Conservation (phyloP, 2,797 vertebrate genomes). For the Lepus townsendii region DNA sequence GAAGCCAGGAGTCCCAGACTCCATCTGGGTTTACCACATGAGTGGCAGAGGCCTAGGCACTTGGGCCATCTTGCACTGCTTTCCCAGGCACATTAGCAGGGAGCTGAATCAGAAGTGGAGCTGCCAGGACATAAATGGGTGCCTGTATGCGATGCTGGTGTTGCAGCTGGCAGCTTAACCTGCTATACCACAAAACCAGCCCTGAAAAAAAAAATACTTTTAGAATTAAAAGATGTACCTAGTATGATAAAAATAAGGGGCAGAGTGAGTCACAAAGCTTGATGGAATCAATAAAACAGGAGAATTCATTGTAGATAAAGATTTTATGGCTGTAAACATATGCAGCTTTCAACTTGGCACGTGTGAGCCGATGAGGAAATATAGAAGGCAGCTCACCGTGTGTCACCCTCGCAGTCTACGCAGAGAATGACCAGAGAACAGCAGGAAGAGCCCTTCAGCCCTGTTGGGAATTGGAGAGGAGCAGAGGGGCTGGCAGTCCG, state of each 20-base stretch:
- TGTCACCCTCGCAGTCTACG: background rate
- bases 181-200: no score
- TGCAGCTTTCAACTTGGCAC: background rate
- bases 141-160: no score
- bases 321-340: background rate
- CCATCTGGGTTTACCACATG: no score
- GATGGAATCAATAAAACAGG: slow-evolving; percentile 46
- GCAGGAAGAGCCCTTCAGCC: background rate
- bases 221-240: slow-evolving; percentile 34
- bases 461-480: background rate
- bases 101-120: no score
- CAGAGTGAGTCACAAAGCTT: background rate
- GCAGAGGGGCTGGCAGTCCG: background rate
- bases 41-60: no score
- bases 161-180: no score
- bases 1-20: no score
- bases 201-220: slow-evolving; percentile 27
- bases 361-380: background rate
- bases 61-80: no score
- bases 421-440: background rate
- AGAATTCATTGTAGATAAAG: slow-evolving; percentile 49
- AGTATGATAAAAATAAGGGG: background rate
- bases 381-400: background rate
- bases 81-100: no score
- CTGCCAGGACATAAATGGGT: no score